phyloP scores from a whole-genome alignment of 2,888 invertebrate species.

The Agapetus fuscipes region DNA sequence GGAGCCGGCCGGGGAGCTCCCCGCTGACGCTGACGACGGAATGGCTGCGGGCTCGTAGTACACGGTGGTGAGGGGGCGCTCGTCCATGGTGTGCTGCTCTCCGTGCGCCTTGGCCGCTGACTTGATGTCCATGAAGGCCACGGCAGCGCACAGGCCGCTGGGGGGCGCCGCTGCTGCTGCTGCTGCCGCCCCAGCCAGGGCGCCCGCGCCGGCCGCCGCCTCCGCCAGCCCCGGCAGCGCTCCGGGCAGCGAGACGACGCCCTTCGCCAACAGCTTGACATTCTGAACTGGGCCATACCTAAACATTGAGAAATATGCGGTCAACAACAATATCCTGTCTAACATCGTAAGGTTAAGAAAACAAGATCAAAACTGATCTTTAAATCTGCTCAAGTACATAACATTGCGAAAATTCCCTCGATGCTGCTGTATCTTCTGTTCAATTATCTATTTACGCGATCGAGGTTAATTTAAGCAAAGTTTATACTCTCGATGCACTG shows the following conservation, averaged over 20 bases:
- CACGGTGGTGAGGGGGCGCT: constrained; percentile 77
- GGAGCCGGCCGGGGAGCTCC: constrained; percentile 46
- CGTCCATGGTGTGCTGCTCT: constrained; percentile 81
- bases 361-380: background rate
- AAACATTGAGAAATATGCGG: too few relatives aligned
- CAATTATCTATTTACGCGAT: too few relatives aligned
- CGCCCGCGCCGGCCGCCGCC: constrained; percentile 44
- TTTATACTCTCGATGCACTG: too few relatives aligned
- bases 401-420: too few relatives aligned
- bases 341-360: too few relatives aligned
- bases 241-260: constrained; percentile 2
- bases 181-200: constrained; percentile 34
- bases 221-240: constrained; percentile 33
- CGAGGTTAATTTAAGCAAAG: too few relatives aligned
- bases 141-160: constrained; percentile 71
- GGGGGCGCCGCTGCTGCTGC: constrained; percentile 48
- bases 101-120: constrained; percentile 91
- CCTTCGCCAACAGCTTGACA: constrained; percentile 77
- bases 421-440: too few relatives aligned
- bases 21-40: constrained; percentile 50
- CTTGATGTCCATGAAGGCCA: constrained; percentile 95
- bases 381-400: too few relatives aligned
- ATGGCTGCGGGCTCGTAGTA: constrained; percentile 82
- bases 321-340: too few relatives aligned
- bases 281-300: constrained; percentile 98